phyloP scores from a whole-genome alignment of 2,888 invertebrate genomes.

The Stenoptilia bipunctidactyla region DNA sequence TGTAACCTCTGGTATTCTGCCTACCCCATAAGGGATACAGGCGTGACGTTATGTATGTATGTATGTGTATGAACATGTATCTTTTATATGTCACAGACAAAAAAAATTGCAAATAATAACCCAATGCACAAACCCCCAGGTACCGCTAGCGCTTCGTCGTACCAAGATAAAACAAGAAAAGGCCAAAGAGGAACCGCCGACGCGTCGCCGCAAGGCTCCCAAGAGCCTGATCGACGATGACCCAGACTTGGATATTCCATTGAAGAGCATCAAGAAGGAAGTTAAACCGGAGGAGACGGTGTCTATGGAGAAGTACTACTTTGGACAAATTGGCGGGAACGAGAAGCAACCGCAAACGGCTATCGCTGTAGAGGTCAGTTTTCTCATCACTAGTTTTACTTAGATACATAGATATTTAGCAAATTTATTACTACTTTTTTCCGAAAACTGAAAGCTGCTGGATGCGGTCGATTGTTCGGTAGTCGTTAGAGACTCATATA shows the following conservation, averaged over 20 bases:
- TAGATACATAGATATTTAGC: too few relatives aligned
- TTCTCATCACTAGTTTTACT: too few relatives aligned
- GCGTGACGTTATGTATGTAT: too few relatives aligned
- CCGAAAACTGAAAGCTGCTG: too few relatives aligned
- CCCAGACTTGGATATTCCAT: conserved; percentile 41
- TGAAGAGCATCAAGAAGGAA: conserved; percentile 55
- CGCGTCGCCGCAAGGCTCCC: conserved; percentile 38
- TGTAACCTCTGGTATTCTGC: too few relatives aligned
- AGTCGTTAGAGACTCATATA: too few relatives aligned
- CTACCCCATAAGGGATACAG: too few relatives aligned
- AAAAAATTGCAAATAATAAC: too few relatives aligned
- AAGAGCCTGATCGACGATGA: conserved; percentile 47
- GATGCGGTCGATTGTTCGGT: too few relatives aligned
- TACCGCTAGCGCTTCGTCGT: conserved; percentile 47
- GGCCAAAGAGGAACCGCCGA: conserved; percentile 15
- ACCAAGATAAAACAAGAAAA: conserved; percentile 51
- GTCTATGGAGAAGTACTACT: conserved; percentile 75
- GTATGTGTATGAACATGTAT: too few relatives aligned
- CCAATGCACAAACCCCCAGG: conserved; percentile 23
- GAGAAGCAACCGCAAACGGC: conserved; percentile 22
- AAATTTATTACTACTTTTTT: too few relatives aligned
- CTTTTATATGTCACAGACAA: too few relatives aligned
- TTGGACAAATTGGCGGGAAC: conserved; percentile 62
- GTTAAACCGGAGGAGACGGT: conserved; percentile 52
- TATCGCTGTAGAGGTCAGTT: conserved; percentile 56